phyloP scores from a whole-genome alignment of 2,113 vertebrate species.

The Chaenogobius annularis region DNA sequence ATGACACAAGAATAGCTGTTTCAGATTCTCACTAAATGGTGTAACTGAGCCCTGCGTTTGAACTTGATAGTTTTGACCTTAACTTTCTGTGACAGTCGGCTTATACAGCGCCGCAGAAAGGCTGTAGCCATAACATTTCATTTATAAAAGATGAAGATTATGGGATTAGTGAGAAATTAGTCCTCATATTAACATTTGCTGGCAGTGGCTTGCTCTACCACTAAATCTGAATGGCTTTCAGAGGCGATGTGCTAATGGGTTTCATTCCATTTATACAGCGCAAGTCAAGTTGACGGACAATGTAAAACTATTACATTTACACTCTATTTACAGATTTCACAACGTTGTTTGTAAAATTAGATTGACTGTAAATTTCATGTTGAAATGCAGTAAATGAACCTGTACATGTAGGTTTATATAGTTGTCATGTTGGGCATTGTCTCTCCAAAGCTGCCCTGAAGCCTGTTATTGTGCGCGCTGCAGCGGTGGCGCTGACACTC shows the following conservation, averaged over 20 bases:
- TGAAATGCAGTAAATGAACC: not conserved
- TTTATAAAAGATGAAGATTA: conserved; percentile 1
- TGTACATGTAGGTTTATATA: not conserved
- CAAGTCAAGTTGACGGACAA: not conserved
- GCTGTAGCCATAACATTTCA: not conserved
- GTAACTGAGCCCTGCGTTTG: not conserved
- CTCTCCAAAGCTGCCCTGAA: not conserved
- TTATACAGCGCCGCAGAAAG: not conserved
- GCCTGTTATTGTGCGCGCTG: not conserved
- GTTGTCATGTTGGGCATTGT: not conserved
- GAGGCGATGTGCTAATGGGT: not conserved
- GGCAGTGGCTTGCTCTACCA: conserved; percentile 11
- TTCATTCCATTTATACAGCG: conserved; percentile 3
- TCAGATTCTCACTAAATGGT: not conserved
- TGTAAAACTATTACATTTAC: conserved; percentile 3
- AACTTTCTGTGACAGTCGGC: not conserved
- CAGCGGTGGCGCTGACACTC: conserved; percentile 5
- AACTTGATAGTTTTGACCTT: conserved; percentile 4
- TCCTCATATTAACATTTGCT: not conserved
- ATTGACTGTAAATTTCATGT: not conserved
- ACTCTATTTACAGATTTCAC: conserved; percentile 3
- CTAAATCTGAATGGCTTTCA: not conserved
- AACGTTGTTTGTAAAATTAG: not conserved
- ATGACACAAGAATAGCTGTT: not conserved
- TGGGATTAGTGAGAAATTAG: conserved; percentile 25